Evolutionary conservation across 2,797 vertebrate genomes (phyloP).

Genomic region (Liparis tanakae): DNA sequence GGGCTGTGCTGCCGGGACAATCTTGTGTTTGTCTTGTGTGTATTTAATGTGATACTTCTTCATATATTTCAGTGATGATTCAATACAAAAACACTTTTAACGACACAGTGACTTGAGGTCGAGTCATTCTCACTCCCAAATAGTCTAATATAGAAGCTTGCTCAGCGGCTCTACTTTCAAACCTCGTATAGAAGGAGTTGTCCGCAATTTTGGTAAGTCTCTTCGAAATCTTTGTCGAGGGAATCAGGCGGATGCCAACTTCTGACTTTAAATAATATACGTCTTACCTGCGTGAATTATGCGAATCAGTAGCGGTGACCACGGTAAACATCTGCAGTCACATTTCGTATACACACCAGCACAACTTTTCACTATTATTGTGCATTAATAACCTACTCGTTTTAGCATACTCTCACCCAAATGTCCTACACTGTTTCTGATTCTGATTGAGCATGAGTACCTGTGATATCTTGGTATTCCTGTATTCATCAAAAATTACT

Average conservation of each 20-base stretch:
- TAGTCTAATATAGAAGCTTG: background rate
- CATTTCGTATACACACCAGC: too few relatives aligned
- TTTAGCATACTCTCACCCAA: too few relatives aligned
- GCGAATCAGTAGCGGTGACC: slow-evolving; percentile 26
- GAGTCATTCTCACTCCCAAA: background rate
- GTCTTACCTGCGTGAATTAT: background rate
- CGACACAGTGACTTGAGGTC: background rate
- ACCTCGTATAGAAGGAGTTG: too few relatives aligned
- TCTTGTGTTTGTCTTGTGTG: background rate
- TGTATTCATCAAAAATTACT: slow-evolving; percentile 12
- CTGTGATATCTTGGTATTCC: background rate
- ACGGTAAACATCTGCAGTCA: background rate
- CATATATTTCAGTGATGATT: background rate
- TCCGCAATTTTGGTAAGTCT: too few relatives aligned
- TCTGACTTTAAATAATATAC: too few relatives aligned
- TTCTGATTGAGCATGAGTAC: background rate
- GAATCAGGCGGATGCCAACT: too few relatives aligned
- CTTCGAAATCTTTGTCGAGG: too few relatives aligned
- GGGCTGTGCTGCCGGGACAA: background rate
- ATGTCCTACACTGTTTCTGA: too few relatives aligned
- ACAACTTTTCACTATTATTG: too few relatives aligned
- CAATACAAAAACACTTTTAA: background rate
- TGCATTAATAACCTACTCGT: too few relatives aligned
- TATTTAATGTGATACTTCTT: background rate
- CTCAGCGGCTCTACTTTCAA: too few relatives aligned